Percentiles rank a stretch among this genome's conserved stretches.
phyloP scores from a whole-genome alignment of 1,140 invertebrate genomes.

The Ceratina japonica region DNA sequence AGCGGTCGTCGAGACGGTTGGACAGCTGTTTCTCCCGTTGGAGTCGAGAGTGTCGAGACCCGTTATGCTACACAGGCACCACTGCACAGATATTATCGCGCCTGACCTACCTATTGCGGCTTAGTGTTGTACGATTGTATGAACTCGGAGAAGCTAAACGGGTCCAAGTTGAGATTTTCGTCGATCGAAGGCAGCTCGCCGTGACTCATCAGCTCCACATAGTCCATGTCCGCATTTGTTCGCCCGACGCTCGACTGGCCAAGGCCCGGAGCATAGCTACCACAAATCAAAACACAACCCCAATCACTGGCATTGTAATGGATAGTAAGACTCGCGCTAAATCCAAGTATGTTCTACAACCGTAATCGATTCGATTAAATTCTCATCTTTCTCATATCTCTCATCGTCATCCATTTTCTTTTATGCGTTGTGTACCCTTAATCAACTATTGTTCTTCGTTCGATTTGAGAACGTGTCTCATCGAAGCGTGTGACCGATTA shows the following conservation, averaged over 20 bases:
- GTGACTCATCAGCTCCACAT: constrained; percentile 74
- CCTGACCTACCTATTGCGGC: constrained; percentile 70
- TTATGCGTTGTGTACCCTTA: neutral
- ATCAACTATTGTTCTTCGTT: no score
- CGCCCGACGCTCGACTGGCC: constrained; percentile 74
- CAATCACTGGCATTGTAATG: constrained; percentile 76
- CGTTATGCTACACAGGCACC: neutral
- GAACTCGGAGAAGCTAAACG: constrained; percentile 74
- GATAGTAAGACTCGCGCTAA: constrained; percentile 1
- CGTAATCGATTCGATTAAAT: neutral
- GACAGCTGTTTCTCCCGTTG: no score
- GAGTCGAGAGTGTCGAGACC: no score
- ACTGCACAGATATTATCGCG: constrained; percentile 12
- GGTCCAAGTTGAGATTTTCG: constrained; percentile 77
- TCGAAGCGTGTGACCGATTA: constrained; percentile 69
- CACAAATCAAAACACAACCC: constrained; percentile 78
- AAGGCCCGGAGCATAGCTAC: constrained; percentile 78
- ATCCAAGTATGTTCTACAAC: constrained; percentile 13
- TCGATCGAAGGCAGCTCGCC: constrained; percentile 74
- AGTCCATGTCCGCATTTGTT: constrained; percentile 75
- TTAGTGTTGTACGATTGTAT: constrained; percentile 74
- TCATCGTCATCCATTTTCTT: constrained; percentile 29
- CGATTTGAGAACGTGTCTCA: constrained; percentile 5
- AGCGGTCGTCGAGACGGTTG: no score
- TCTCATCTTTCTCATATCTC: constrained; percentile 21